Evolutionary conservation across 1,140 invertebrate genomes (phyloP).

Genomic region (Sesamia nonagrioides): DNA sequence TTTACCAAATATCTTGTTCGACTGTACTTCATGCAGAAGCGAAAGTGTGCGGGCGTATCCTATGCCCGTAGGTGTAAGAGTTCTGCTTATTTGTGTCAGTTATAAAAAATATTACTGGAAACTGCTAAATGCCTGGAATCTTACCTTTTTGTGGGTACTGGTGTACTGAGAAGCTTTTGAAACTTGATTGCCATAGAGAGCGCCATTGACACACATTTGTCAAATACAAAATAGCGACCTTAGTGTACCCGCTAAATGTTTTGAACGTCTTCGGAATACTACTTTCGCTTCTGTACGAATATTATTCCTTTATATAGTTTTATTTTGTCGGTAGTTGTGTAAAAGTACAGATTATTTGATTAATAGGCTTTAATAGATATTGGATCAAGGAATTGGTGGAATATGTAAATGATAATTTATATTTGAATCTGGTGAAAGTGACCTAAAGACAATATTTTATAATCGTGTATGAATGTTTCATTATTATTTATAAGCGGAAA

Average conservation of each 20-base stretch:
- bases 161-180: no score
- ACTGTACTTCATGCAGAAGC: not conserved
- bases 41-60: not conserved
- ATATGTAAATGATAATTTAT: constrained; percentile 11
- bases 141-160: no score
- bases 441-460: constrained; percentile 1
- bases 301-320: not conserved
- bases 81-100: no score
- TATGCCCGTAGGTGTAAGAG: no score
- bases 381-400: constrained; percentile 25
- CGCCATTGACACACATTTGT: no score
- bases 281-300: not conserved
- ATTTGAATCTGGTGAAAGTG: not conserved
- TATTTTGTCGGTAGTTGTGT: constrained; percentile 17
- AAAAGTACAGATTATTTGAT: not conserved
- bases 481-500: constrained; percentile 10
- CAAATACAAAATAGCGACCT: no score
- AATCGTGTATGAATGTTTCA: constrained; percentile 12
- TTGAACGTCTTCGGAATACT: no score
- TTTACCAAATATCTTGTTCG: no score
- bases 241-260: no score
- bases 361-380: constrained; percentile 21
- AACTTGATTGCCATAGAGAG: no score
- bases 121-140: no score
- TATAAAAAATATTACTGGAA: no score